Evolutionary conservation across 1,140 invertebrate species (phyloP).

Genomic region (Papilio glaucus): DNA sequence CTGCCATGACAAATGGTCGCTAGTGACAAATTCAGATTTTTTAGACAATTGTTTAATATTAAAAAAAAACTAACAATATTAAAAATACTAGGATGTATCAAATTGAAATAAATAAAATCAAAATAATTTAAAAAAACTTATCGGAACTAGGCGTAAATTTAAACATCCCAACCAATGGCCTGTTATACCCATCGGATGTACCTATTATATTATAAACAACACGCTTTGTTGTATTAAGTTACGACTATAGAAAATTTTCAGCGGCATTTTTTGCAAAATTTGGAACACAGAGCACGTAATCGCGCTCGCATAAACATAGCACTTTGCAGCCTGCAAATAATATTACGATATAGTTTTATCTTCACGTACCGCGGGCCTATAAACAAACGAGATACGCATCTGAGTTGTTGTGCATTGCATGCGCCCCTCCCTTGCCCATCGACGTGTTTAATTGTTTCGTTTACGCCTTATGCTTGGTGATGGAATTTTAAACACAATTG

Average conservation of each 20-base stretch:
- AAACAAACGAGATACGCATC: conserved; percentile 30
- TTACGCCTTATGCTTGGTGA: conserved; percentile 3
- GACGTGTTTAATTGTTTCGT: conserved; percentile 26
- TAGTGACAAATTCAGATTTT: too few species aligned
- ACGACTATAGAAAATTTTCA: background rate
- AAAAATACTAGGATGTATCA: too few species aligned
- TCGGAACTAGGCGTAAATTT: too few species aligned
- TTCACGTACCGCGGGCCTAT: conserved; percentile 20
- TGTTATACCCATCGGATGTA: background rate
- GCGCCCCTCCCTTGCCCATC: background rate
- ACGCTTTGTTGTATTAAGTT: conserved; percentile 9
- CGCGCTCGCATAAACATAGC: conserved; percentile 23
- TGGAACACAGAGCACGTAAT: conserved; percentile 16
- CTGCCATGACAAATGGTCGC: too few species aligned
- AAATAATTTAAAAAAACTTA: too few species aligned
- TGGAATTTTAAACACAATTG: background rate
- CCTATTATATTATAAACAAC: background rate
- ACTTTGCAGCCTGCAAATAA: conserved; percentile 32
- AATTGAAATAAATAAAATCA: too few species aligned
- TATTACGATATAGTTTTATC: conserved; percentile 34
- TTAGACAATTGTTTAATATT: too few species aligned
- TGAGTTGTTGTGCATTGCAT: conserved; percentile 30
- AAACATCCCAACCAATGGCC: background rate
- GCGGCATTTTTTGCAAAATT: background rate
- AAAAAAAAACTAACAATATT: too few species aligned